phyloP scores from a whole-genome alignment of 2,113 vertebrate species.

The Variabilichromis moorii region DNA sequence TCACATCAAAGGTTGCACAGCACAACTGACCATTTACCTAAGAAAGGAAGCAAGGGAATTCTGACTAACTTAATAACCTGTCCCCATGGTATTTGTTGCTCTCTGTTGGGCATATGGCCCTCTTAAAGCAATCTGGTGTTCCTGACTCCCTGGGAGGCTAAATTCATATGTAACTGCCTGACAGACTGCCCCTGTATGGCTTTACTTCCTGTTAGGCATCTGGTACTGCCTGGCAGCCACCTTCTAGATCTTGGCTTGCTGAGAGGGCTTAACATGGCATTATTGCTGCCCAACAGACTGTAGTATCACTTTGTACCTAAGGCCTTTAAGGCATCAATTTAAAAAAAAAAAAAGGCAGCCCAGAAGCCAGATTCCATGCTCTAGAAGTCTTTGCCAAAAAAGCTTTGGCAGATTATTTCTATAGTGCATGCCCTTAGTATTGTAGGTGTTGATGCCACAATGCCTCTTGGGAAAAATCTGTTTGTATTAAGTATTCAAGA shows the following conservation, averaged over 20 bases:
- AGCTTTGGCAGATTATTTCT: not conserved
- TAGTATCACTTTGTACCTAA: not conserved
- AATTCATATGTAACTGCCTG: conserved; percentile 23
- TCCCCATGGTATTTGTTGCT: not conserved
- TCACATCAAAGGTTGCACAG: not conserved
- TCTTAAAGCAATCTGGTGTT: conserved; percentile 16
- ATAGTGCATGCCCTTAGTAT: not conserved
- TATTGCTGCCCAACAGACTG: not conserved
- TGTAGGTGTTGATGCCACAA: not conserved
- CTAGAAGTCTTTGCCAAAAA: not conserved
- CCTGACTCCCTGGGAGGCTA: conserved; percentile 13
- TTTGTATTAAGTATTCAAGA: not conserved
- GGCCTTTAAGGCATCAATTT: not conserved
- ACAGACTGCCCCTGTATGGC: conserved; percentile 9
- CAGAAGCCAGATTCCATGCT: not conserved
- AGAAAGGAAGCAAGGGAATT: not conserved
- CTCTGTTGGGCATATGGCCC: conserved; percentile 10
- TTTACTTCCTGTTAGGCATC: conserved; percentile 29
- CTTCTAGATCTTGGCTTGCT: conserved; percentile 1
- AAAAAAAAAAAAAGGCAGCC: not conserved
- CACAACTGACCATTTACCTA: not conserved
- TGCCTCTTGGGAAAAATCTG: not conserved
- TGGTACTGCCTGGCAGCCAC: conserved; percentile 36
- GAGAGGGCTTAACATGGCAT: not conserved
- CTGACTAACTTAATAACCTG: conserved; percentile 28